Conservation (phyloP, 2,113 vertebrate genomes). For the Trichomycterus rosablanca region DNA sequence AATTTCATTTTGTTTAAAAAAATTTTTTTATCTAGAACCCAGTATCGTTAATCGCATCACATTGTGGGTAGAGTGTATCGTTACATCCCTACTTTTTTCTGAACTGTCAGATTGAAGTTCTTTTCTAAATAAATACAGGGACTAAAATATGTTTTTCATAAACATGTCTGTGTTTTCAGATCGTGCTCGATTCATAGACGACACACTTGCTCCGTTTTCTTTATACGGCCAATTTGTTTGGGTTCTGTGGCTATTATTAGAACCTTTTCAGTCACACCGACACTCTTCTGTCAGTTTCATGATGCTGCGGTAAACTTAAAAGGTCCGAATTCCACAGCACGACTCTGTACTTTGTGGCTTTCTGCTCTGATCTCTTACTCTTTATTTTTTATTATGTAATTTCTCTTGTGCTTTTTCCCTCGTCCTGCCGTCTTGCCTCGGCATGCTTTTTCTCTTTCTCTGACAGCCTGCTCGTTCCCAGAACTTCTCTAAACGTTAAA, state of each 20-base stretch:
- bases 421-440: background rate
- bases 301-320: conserved; percentile 5
- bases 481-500: too few relatives aligned
- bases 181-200: conserved; percentile 2
- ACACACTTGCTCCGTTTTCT: conserved; percentile 6
- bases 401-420: background rate
- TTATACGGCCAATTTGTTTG: background rate
- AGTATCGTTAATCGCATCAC: too few relatives aligned
- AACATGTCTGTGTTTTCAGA: too few relatives aligned
- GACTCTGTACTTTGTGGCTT: background rate
- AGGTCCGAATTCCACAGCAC: background rate
- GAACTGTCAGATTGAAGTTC: too few relatives aligned
- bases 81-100: too few relatives aligned
- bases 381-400: background rate
- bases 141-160: too few relatives aligned
- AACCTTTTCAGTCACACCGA: conserved; percentile 7
- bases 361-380: conserved; percentile 1
- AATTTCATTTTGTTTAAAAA: too few relatives aligned
- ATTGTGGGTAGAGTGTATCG: too few relatives aligned
- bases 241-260: conserved; percentile 27
- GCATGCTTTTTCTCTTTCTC: background rate
- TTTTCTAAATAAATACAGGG: too few relatives aligned
- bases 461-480: conserved; percentile 13
- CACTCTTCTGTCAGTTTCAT: conserved; percentile 4
- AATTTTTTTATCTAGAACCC: too few relatives aligned